Base-by-base conservation (phyloP, 2,888 invertebrate genomes). In the Platycnemis pennipes region DNA sequence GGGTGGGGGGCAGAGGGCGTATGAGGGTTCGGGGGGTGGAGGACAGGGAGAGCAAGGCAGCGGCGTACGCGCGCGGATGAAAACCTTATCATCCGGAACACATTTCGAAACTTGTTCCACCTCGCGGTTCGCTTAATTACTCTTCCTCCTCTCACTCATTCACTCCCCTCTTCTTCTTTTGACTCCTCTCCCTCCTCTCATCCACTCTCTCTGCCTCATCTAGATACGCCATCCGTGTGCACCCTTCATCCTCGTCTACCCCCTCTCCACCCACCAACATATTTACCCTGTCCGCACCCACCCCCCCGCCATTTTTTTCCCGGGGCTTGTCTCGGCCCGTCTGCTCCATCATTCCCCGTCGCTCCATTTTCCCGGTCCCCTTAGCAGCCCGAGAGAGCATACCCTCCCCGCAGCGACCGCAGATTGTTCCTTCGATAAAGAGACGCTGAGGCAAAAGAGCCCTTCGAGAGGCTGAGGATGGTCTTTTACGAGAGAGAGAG, bases 51-150 rank as follows among this genome's bases (percentile, higher is more conserved):
- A 37, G 77, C 77, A 77, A 31, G 26, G 77, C 77, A 37, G 31
- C 13, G 37, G 69, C 63, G 26, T 5, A 5, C 22, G 26, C n/a
- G 31, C 69, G 77, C 77, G 77, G 77, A 77, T 77, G 77, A 37
- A 77, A 77, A 77, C 77, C 77, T 77, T 77, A 77, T 77, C 77
- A 77, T 77, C 77, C 77, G 77, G 77, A 77, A 77, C 77, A 77
- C 77, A 77, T 77, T 77, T 77, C 77, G 77, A 77, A 77, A 77
- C 77, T 77, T 77, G 77, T 37, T 77, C 77, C 77, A 77, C 77
- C 77, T 77, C 77, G 77, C 77, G 77, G 77, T 77, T 77, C n/a
- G 77, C 77, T 77, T 77, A 77, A 77, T 77, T 77, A 77, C 77
- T 77, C 77, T 77, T 77, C 77, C 37, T 37, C 37, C 63, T 63